These are phyloP conservation scores for Halisarca cf. caerulea DNA, from an alignment of 37 sponge, comb jelly and placozoan genomes.

Conservation along the genomic window DNA sequence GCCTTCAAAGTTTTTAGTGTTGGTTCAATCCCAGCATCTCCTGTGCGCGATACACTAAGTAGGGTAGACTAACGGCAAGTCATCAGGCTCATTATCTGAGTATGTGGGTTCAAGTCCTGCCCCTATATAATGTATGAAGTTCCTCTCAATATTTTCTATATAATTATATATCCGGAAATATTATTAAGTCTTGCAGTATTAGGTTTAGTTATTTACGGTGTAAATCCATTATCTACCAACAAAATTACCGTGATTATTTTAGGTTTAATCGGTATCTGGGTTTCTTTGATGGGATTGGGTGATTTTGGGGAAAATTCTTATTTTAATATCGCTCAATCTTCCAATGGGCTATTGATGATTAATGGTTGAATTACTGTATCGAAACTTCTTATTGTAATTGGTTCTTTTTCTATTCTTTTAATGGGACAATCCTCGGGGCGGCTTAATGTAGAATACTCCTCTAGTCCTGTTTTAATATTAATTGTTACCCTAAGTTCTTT, in stretches of 20 bases:
- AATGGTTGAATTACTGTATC: slow-evolving; percentile 46
- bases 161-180: slow-evolving; percentile 42
- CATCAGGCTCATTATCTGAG: slow-evolving; percentile 66
- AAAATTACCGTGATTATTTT: slow-evolving; percentile 42
- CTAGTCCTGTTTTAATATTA: slow-evolving; percentile 45
- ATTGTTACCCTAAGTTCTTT: slow-evolving; percentile 66
- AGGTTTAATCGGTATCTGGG: slow-evolving; percentile 2
- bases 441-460: too few relatives aligned
- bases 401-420: slow-evolving; percentile 50
- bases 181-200: slow-evolving; percentile 56
- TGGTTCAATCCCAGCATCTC: slow-evolving; percentile 80
- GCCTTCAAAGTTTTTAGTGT: slow-evolving; percentile 81
- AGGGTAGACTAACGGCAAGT: slow-evolving; percentile 60
- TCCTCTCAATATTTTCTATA: slow-evolving; percentile 1
- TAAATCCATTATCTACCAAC: slow-evolving; percentile 29
- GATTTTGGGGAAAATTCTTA: not conserved
- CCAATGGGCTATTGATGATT: slow-evolving; percentile 38
- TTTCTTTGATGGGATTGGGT: slow-evolving; percentile 6
- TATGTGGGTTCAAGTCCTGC: slow-evolving; percentile 71
- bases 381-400: slow-evolving; percentile 57
- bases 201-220: slow-evolving; percentile 58
- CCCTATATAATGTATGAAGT: slow-evolving; percentile 28
- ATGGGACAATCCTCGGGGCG: slow-evolving; percentile 18
- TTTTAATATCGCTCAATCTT: not conserved
- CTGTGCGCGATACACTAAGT: slow-evolving; percentile 4